phyloP scores from a whole-genome alignment of 1,140 invertebrate species.

The Phortica variegata region DNA sequence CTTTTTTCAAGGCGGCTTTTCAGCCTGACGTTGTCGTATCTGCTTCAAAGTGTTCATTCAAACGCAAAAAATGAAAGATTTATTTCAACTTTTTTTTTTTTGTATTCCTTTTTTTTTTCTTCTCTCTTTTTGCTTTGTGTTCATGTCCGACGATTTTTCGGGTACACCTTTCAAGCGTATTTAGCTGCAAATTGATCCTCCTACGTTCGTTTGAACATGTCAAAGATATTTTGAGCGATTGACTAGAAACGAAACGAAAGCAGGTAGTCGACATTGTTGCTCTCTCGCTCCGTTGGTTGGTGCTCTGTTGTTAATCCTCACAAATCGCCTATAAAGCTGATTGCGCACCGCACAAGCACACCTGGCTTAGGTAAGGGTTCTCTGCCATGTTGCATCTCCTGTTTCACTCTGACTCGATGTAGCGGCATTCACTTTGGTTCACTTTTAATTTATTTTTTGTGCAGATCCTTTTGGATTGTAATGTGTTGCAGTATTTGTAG shows the following conservation, averaged over 20 bases:
- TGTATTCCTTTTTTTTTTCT: too few species aligned
- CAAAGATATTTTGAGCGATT: too few species aligned
- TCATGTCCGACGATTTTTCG: slow-evolving; percentile 43
- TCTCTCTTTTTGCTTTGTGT: too few species aligned
- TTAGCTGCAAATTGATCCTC: slow-evolving; percentile 53
- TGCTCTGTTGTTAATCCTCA: slow-evolving; percentile 50
- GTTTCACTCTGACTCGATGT: too few species aligned
- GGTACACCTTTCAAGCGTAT: slow-evolving; percentile 49
- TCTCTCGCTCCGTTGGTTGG: slow-evolving; percentile 7
- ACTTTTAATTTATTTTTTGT: too few species aligned
- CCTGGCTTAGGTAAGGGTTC: too few species aligned
- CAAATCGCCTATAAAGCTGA: slow-evolving; percentile 54
- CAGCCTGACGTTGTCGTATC: too few species aligned
- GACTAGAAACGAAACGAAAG: too few species aligned
- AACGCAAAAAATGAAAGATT: slow-evolving; percentile 51
- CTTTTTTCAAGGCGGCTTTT: slow-evolving; percentile 41
- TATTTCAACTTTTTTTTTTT: slow-evolving; percentile 17
- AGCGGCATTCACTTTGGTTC: too few species aligned
- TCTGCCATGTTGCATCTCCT: too few species aligned
- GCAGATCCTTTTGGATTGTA: too few species aligned
- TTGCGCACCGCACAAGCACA: slow-evolving; percentile 48
- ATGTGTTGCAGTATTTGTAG: too few species aligned
- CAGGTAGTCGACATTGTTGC: neutral
- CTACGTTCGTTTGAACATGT: slow-evolving; percentile 19
- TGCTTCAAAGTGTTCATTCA: slow-evolving; percentile 45